Conservation (phyloP, 2,797 vertebrate species). For the Taeniopygia guttata region DNA sequence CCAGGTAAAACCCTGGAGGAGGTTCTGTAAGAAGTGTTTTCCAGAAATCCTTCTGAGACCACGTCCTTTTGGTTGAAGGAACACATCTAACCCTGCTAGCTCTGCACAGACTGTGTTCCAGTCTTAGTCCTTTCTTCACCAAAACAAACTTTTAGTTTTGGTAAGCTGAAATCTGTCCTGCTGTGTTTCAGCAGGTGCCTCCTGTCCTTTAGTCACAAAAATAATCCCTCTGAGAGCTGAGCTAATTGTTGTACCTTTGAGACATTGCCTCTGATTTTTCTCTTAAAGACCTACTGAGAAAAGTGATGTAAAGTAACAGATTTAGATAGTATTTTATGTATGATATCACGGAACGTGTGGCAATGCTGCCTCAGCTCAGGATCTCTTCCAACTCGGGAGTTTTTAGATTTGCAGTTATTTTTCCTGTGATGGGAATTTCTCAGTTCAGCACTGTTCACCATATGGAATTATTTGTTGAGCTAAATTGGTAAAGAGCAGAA, state of each 20-base stretch:
- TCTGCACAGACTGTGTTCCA: neutral
- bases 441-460: neutral
- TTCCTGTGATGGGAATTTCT: neutral
- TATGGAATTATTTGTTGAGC: neutral
- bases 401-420: neutral
- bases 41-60: neutral
- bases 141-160: neutral
- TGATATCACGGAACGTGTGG: fast-evolving
- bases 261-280: neutral
- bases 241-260: neutral
- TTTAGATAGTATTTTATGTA: fast-evolving
- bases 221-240: neutral
- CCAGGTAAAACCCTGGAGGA: fast-evolving
- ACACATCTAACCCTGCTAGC: fast-evolving
- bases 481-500: neutral
- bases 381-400: neutral
- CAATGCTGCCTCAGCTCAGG: neutral
- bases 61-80: fast-evolving
- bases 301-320: neutral
- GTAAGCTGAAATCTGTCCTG: neutral
- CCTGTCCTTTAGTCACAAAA: neutral
- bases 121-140: neutral
- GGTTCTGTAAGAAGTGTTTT: neutral
- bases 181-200: neutral
- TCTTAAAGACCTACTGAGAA: neutral